Percentiles rank a stretch among this genome's conserved stretches.
phyloP scores from a whole-genome alignment of 2,888 invertebrate genomes.

The Elysia crispata region DNA sequence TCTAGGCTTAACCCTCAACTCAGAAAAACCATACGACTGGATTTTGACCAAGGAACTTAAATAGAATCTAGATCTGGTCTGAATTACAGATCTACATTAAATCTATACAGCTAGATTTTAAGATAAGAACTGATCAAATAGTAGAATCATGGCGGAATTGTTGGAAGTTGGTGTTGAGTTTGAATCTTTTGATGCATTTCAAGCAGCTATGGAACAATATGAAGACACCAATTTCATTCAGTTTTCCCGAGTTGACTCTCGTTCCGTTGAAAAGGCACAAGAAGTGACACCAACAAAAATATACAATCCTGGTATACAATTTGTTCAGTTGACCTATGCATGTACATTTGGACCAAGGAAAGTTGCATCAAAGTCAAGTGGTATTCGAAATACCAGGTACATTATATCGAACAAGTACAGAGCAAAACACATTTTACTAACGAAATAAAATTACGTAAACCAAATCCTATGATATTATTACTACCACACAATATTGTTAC shows the following conservation, averaged over 20 bases:
- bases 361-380: slow-evolving; percentile 37
- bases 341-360: slow-evolving; percentile 45
- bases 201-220: slow-evolving; percentile 42
- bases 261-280: slow-evolving; percentile 44
- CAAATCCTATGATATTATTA: no score
- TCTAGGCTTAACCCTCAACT: no score
- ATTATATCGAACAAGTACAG: no score
- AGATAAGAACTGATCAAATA: no score
- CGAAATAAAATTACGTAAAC: no score
- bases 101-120: no score
- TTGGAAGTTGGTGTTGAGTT: slow-evolving; percentile 39
- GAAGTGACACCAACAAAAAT: slow-evolving; percentile 29
- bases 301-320: slow-evolving; percentile 45
- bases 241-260: slow-evolving; percentile 45
- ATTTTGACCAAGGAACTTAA: no score
- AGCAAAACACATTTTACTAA: no score
- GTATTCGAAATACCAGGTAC: slow-evolving; percentile 43
- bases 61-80: no score
- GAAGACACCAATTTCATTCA: slow-evolving; percentile 43
- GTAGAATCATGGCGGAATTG: slow-evolving; percentile 32
- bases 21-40: no score
- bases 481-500: no score
- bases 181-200: slow-evolving; percentile 48
- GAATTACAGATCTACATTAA: no score
- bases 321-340: slow-evolving; percentile 36